phyloP scores from a whole-genome alignment of 2,113 vertebrate genomes.

The Embiotoca jacksoni region DNA sequence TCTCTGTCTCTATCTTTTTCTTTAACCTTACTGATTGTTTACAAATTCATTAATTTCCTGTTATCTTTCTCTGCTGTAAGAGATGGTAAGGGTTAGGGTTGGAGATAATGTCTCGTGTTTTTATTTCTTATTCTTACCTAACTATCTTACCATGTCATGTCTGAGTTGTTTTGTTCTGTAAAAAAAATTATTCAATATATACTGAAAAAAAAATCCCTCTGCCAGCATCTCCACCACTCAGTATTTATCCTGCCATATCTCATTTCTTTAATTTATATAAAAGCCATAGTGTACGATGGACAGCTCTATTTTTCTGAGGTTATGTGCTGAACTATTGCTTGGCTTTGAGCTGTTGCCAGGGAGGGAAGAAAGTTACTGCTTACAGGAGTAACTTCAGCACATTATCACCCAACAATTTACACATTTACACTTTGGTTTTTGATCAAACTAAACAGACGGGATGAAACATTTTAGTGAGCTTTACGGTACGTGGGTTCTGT shows the following conservation, averaged over 20 bases:
- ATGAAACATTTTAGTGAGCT: too few relatives aligned
- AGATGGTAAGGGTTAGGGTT: too few relatives aligned
- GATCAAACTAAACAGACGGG: background rate
- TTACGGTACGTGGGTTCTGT: too few relatives aligned
- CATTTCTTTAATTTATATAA: background rate
- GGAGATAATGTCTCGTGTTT: too few relatives aligned
- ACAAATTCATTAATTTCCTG: too few relatives aligned
- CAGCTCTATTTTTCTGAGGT: background rate
- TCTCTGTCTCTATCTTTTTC: too few relatives aligned
- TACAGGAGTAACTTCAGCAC: background rate
- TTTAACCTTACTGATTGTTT: too few relatives aligned
- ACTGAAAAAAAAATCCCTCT: background rate
- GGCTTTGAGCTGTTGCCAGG: background rate
- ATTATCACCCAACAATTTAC: background rate
- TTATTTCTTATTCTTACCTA: too few relatives aligned
- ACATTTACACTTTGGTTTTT: background rate
- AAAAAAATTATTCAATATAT: too few relatives aligned
- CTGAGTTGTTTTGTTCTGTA: too few relatives aligned
- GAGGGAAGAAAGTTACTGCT: background rate
- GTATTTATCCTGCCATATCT: background rate
- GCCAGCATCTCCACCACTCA: background rate
- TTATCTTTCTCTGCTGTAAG: too few relatives aligned
- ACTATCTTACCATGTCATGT: too few relatives aligned
- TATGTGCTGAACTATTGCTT: background rate
- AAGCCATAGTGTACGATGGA: background rate